Base-by-base conservation (phyloP, 2,888 invertebrate species). In the Drosophila eohydei region DNA sequence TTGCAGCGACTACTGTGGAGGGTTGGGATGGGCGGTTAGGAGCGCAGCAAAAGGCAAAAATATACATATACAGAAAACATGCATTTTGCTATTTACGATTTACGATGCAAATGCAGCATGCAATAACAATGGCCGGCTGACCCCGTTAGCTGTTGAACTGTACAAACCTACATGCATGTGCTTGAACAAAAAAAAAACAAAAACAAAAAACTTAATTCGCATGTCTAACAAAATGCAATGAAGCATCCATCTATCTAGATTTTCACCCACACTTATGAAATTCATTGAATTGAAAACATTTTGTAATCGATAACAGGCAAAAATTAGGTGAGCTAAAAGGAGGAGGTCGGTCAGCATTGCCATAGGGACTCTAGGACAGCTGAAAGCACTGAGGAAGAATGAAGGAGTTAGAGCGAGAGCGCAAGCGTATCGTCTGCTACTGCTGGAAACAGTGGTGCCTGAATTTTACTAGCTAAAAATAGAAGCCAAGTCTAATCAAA, bases 121-220 rank as follows among this genome's bases (percentile, higher is more conserved):
- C 81, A 74, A 77, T 71, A 82, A 71, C 65, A 80, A 79, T 83
- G 78, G 71, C 84, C 80, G 80, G 82, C 72, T 85, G 85, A 85
- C 85, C 85, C 83, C 85, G 85, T 88, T 85, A 89, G 61, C 78
- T 85, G 89, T 84, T 85, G 85, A 85, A 85, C 89, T 85, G 88
- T 89, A 76, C 71, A 70, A 61, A 68, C 68, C 30, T 59, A 50
- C 43, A 50, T 34, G 46, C 21, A 63, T 50, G 32, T 41, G 28
- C 36, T 8, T 51, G 4, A 38, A 30, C 62, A 63, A 76, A 40
- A 38, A 36, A 62, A 76, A 64, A 71, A 66, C 41, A 2, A 32
- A 50, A 34, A 34, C 9, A 14, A 52, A 36, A 26, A 71, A 32
- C 58, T 14, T 55, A 80, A 71, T 76, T 72, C 64, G 78, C 69